Percentiles rank a stretch among this genome's conserved stretches.
These are phyloP conservation scores for Varanus komodoensis DNA, from an alignment of 2,113 vertebrate genomes.

Conservation along the genomic window DNA sequence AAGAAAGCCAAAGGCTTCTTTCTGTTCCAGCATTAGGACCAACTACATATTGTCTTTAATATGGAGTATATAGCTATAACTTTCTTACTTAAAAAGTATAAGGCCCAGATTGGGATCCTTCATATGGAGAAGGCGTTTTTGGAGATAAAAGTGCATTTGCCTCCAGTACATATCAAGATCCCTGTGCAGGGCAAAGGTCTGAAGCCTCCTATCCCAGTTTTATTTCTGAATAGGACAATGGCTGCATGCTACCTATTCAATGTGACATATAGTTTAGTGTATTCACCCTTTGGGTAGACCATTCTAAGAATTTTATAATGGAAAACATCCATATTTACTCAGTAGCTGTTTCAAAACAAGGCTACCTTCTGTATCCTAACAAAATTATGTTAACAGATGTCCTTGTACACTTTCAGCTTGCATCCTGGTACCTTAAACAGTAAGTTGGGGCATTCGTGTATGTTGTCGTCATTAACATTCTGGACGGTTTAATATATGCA, in stretches of 20 bases:
- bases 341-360: background rate
- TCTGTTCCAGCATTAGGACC: background rate
- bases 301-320: background rate
- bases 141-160: no score
- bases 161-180: no score
- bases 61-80: background rate
- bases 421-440: slow-evolving; percentile 34
- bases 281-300: background rate
- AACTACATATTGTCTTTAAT: background rate
- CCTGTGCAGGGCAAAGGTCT: background rate
- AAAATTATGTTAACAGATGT: slow-evolving; percentile 42
- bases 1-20: background rate
- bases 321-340: background rate
- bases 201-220: background rate
- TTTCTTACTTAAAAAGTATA: background rate
- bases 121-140: no score
- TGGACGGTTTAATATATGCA: background rate
- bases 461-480: background rate
- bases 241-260: background rate
- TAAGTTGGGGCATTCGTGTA: slow-evolving; percentile 21
- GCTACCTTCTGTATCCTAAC: background rate
- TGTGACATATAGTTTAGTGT: background rate
- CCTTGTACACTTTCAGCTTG: slow-evolving; percentile 64
- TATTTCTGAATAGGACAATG: background rate
- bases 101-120: background rate